Percentiles rank a stretch among this genome's conserved stretches.
phyloP scores from a whole-genome alignment of 2,888 invertebrate species.

The Abrostola triplasia region DNA sequence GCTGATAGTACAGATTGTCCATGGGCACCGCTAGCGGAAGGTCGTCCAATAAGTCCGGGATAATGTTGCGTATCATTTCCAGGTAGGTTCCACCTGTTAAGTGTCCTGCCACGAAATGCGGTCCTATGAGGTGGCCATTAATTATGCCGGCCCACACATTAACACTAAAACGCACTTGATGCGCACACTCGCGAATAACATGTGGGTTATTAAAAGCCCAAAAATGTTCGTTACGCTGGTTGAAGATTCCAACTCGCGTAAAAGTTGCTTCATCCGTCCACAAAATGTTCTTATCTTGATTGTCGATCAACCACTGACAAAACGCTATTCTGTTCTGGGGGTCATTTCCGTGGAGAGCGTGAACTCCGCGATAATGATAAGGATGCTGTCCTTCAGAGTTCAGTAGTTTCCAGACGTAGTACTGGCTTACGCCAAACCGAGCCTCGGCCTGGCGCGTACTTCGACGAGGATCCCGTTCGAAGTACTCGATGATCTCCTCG shows the following conservation, averaged over 20 bases:
- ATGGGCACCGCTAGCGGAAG: too few relatives aligned
- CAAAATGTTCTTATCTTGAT: conserved; percentile 8
- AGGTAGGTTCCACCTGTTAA: neutral
- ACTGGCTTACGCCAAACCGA: conserved; percentile 1
- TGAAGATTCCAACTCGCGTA: conserved; percentile 10
- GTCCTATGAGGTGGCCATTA: conserved; percentile 4
- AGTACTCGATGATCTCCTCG: neutral
- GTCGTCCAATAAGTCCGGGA: too few relatives aligned
- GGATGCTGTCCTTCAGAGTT: neutral
- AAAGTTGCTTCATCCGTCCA: conserved; percentile 14
- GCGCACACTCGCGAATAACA: conserved; percentile 13
- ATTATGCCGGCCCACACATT: conserved; percentile 19
- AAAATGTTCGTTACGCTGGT: conserved; percentile 11
- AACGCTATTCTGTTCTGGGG: conserved; percentile 4
- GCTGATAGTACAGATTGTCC: too few relatives aligned
- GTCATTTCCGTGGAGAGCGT: conserved; percentile 2
- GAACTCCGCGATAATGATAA: neutral
- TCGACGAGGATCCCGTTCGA: conserved; percentile 1
- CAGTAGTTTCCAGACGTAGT: conserved; percentile 4
- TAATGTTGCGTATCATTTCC: neutral
- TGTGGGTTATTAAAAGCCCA: conserved; percentile 10
- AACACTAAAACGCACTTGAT: conserved; percentile 10
- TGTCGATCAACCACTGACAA: conserved; percentile 13
- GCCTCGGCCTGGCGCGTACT: neutral
- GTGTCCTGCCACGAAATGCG: conserved; percentile 2